These are phyloP conservation scores for Chromis chromis DNA, from an alignment of 2,797 vertebrate genomes.

Conservation along the genomic window DNA sequence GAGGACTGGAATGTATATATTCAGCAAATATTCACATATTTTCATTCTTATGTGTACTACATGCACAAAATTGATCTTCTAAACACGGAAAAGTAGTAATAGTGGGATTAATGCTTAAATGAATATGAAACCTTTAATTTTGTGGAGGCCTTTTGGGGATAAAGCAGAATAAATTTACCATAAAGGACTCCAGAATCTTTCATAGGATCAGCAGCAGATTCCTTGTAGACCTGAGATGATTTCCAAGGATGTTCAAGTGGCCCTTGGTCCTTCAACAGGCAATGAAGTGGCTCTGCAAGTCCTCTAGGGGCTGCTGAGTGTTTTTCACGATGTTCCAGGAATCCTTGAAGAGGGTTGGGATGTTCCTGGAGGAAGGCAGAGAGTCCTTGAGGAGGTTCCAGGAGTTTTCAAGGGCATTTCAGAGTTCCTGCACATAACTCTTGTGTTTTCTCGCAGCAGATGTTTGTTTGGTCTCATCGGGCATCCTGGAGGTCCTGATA, in stretches of 20 bases:
- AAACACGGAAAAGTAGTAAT: no score
- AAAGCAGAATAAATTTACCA: no score
- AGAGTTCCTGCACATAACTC: no score
- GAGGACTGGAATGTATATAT: no score
- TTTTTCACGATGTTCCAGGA: not conserved
- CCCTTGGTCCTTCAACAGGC: not conserved
- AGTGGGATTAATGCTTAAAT: not conserved
- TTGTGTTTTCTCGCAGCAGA: not conserved
- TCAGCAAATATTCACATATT: no score
- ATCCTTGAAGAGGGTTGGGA: conserved; percentile 1
- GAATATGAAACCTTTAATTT: no score
- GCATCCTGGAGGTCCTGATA: not conserved
- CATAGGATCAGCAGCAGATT: not conserved
- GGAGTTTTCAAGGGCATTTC: not conserved
- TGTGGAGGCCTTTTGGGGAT: no score
- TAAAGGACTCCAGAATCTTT: no score
- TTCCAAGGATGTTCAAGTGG: not conserved
- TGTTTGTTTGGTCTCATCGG: not conserved
- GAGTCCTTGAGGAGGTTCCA: conserved; percentile 6
- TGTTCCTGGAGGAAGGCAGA: conserved; percentile 4
- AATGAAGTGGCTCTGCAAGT: not conserved
- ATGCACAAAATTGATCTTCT: no score
- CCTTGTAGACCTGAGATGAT: not conserved
- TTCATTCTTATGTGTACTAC: no score
- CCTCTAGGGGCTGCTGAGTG: not conserved